These are phyloP conservation scores for Coelinius sp. DNA, from an alignment of 2,888 invertebrate genomes.

Conservation along the genomic window DNA sequence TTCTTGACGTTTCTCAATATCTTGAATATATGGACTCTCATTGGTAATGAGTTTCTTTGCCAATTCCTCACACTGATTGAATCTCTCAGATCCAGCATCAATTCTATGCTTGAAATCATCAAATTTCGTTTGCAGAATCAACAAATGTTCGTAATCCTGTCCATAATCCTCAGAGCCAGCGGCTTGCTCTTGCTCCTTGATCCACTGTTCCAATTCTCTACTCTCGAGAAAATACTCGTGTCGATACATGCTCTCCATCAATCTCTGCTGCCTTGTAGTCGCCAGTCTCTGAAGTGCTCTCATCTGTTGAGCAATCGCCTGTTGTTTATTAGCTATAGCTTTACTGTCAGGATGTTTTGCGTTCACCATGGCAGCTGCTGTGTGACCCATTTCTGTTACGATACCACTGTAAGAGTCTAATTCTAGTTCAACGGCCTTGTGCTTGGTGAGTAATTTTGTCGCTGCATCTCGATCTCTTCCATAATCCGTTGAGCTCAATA, in stretches of 20 bases:
- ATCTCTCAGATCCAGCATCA: slow-evolving; percentile 90
- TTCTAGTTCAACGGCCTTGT: slow-evolving; percentile 93
- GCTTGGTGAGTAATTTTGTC: slow-evolving; percentile 93
- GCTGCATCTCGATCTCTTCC: slow-evolving; percentile 93
- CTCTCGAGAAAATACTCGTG: slow-evolving; percentile 94
- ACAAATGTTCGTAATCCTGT: slow-evolving; percentile 91
- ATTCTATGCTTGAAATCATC: slow-evolving; percentile 93
- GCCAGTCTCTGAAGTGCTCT: slow-evolving; percentile 86
- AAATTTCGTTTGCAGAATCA: slow-evolving; percentile 90
- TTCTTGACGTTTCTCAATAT: slow-evolving; percentile 89
- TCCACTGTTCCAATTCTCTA: slow-evolving; percentile 92
- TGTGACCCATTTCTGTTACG: slow-evolving; percentile 92
- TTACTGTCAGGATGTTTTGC: slow-evolving; percentile 88
- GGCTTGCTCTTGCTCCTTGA: slow-evolving; percentile 89
- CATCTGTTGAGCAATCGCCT: slow-evolving; percentile 83
- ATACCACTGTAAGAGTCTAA: slow-evolving; percentile 93
- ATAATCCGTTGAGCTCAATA: slow-evolving; percentile 86
- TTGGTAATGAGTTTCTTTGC: slow-evolving; percentile 90
- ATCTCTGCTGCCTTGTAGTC: slow-evolving; percentile 82
- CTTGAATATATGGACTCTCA: slow-evolving; percentile 87
- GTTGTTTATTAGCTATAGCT: slow-evolving; percentile 83
- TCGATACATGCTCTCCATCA: slow-evolving; percentile 92
- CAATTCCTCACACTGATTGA: slow-evolving; percentile 90
- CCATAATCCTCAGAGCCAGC: slow-evolving; percentile 95
- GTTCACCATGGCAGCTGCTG: slow-evolving; percentile 85